A percentile compares a stretch with the other conserved stretches of the same genome.
phyloP scores from a whole-genome alignment of 2,797 vertebrate species.

The Kryptopterus vitreolus region DNA sequence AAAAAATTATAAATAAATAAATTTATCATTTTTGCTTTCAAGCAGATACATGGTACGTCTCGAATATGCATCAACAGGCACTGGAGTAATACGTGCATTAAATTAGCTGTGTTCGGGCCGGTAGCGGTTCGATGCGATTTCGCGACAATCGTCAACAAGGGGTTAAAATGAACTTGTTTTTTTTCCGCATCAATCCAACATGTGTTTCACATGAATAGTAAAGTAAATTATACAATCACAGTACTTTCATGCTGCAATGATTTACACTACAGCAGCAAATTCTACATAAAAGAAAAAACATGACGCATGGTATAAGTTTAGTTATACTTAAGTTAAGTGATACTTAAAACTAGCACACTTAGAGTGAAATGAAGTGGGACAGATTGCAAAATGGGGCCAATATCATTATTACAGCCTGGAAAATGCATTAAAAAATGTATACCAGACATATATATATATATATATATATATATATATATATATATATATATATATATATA shows the following conservation, averaged over 20 bases:
- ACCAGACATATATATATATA: conserved; percentile 38
- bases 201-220: not conserved
- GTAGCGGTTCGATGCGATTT: too few species aligned
- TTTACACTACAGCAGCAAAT: conserved; percentile 6
- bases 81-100: too few species aligned
- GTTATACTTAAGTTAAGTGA: too few species aligned
- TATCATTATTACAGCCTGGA: conserved; percentile 63
- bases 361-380: conserved; percentile 45
- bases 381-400: conserved; percentile 63
- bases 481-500: conserved; percentile 37
- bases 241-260: conserved; percentile 13
- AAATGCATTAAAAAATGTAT: conserved; percentile 64
- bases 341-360: conserved; percentile 11
- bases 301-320: conserved; percentile 1
- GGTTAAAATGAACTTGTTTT: not conserved
- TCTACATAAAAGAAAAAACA: not conserved
- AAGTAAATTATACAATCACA: not conserved
- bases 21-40: too few species aligned
- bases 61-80: too few species aligned
- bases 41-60: too few species aligned
- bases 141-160: too few species aligned
- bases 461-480: not conserved
- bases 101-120: too few species aligned
- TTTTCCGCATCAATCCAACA: not conserved
- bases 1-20: too few species aligned